Base-by-base conservation (phyloP, 2,113 vertebrate genomes). In the Lepus timidus region DNA sequence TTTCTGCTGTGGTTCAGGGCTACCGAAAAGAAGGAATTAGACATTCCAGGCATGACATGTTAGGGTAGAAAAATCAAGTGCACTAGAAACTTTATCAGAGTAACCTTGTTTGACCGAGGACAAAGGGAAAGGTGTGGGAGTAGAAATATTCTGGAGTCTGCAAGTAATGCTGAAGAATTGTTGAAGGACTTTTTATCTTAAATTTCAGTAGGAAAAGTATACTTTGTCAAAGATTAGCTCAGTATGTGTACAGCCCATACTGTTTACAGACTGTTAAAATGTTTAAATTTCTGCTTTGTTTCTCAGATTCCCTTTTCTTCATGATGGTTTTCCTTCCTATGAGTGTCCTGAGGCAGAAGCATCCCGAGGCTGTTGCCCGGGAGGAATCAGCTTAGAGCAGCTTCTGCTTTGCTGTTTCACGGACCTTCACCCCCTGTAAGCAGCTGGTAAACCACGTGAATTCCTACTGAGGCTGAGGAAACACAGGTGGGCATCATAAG, bases 111-210 rank as follows among this genome's bases (percentile, higher is more conserved):
- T 49, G 6, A 4, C 6, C 52, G 27, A 91, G 1, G 10, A 5
- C 9, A 33, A 9, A 25, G n/a, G 9, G 19, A n/a, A 75, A 36
- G 3, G 9, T 0, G 0, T 64, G 55, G 39, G 27, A 68, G 2
- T 44, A 67, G 29, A 85, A 23, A 61, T 67, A 16, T 27, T 85
- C n/a, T 65, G 39, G 31, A 61, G 9, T 62, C n/a, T 49, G 49
- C 20, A 70, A 55, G 68, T 16, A 73, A 65, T 51, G 23, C 17
- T 5, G 71, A 36, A n/a, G 9, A 62, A 64, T 68, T 90, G 33
- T 22, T 49, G 8, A 85, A 74, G 2, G 0, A 0, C 20, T 68
- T 55, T 75, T 78, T 52, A 31, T 55, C 36, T 95, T 85, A 44
- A 76, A 64, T 44, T 95, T 85, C 36, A 76, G 64, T 1, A 52